Evolutionary conservation across 1,140 invertebrate species (phyloP).

Genomic region (Drosophila sp.): DNA sequence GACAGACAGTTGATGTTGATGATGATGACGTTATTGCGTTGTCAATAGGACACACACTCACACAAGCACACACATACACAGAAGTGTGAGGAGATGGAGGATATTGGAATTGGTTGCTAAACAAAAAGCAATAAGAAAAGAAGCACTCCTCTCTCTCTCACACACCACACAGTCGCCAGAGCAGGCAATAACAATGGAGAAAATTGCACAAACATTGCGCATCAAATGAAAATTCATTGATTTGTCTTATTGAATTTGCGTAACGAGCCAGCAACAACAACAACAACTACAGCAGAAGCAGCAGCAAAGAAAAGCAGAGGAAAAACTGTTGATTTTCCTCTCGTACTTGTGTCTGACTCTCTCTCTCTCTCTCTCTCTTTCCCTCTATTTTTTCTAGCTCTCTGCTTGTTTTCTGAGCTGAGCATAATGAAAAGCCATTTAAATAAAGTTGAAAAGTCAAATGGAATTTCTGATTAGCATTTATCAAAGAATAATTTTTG

Average conservation of each 20-base stretch:
- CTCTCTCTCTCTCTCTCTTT: neutral
- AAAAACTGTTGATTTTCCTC: slow-evolving; percentile 13
- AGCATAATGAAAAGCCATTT: slow-evolving; percentile 35
- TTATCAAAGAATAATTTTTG: neutral
- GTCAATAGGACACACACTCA: slow-evolving; percentile 46
- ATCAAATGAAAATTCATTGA: slow-evolving; percentile 76
- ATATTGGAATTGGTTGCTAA: slow-evolving; percentile 25
- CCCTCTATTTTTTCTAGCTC: neutral
- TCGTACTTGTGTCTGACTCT: neutral
- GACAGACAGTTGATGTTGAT: slow-evolving; percentile 1
- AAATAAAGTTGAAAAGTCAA: slow-evolving; percentile 34
- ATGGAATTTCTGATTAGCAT: slow-evolving; percentile 5
- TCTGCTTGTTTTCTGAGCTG: neutral
- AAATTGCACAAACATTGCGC: slow-evolving; percentile 67
- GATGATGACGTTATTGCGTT: slow-evolving; percentile 72
- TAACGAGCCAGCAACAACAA: slow-evolving; percentile 14
- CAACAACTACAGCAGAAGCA: neutral
- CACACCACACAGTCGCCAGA: neutral
- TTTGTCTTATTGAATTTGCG: slow-evolving; percentile 69
- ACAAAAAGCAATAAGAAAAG: slow-evolving; percentile 32
- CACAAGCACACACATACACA: neutral
- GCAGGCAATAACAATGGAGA: slow-evolving; percentile 41
- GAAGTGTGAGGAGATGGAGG: slow-evolving; percentile 26
- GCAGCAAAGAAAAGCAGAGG: neutral
- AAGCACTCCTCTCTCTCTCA: neutral